phyloP scores from a whole-genome alignment of 2,113 vertebrate species.

The Psittacus erithacus region DNA sequence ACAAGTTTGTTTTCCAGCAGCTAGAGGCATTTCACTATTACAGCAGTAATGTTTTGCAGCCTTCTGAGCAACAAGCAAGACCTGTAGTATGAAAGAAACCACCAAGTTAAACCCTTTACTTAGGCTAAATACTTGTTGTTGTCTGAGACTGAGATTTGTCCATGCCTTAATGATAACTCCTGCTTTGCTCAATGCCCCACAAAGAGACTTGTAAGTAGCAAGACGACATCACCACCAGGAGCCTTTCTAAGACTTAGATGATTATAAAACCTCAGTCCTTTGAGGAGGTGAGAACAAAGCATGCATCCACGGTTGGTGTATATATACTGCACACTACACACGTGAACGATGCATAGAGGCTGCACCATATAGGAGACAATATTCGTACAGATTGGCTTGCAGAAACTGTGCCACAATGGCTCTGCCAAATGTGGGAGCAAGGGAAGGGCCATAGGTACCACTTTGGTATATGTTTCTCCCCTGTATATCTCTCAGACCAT shows the following conservation, averaged over 20 bases:
- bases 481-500: not conserved
- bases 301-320: not conserved
- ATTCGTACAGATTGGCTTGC: not conserved
- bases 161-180: not conserved
- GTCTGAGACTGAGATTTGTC: not conserved
- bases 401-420: not conserved
- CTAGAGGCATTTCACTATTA: not conserved
- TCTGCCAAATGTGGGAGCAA: not conserved
- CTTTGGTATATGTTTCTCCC: not conserved
- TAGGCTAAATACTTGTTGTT: not conserved
- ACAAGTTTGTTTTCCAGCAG: not conserved
- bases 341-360: not conserved
- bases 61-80: not conserved
- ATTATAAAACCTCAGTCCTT: not conserved
- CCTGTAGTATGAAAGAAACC: not conserved
- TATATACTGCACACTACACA: not conserved
- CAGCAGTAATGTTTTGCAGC: not conserved
- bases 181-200: not conserved
- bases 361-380: too few species aligned
- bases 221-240: not conserved
- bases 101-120: not conserved
- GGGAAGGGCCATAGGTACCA: not conserved
- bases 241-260: not conserved
- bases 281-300: not conserved
- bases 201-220: not conserved